These are phyloP conservation scores for Cephus rjabovi DNA, from an alignment of 2,888 invertebrate species.

Conservation along the genomic window DNA sequence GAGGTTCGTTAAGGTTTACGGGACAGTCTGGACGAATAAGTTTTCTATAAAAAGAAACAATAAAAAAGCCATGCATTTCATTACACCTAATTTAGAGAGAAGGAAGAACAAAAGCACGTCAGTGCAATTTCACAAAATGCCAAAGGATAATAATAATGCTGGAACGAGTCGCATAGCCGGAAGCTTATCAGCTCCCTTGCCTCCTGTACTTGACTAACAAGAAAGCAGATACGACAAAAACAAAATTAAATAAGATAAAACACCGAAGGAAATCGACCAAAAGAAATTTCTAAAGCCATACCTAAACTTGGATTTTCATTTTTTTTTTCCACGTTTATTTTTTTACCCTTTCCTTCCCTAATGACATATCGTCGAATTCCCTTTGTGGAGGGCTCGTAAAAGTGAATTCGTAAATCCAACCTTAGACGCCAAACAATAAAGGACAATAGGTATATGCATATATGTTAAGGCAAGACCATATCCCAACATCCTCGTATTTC, in stretches of 20 bases:
- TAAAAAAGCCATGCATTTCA: not conserved
- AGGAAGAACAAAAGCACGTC: not conserved
- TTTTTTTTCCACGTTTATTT: not conserved
- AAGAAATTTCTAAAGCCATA: not conserved
- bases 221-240: not conserved
- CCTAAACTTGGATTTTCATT: not conserved
- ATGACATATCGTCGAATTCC: not conserved
- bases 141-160: not conserved
- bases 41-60: not conserved
- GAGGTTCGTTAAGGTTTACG: not conserved
- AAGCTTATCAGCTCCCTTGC: not conserved
- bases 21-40: not conserved
- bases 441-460: not conserved
- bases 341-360: not conserved
- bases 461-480: not conserved
- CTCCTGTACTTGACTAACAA: not conserved
- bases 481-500: not conserved
- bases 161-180: constrained; percentile 13
- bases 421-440: not conserved
- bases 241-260: not conserved
- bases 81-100: not conserved
- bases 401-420: not conserved
- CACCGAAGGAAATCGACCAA: not conserved
- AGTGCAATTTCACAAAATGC: not conserved
- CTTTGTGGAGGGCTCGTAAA: too few relatives aligned